Percentiles rank a stretch among this genome's conserved stretches.
Evolutionary conservation across 2,797 vertebrate genomes (phyloP).

Genomic region (Myotis pilosus): DNA sequence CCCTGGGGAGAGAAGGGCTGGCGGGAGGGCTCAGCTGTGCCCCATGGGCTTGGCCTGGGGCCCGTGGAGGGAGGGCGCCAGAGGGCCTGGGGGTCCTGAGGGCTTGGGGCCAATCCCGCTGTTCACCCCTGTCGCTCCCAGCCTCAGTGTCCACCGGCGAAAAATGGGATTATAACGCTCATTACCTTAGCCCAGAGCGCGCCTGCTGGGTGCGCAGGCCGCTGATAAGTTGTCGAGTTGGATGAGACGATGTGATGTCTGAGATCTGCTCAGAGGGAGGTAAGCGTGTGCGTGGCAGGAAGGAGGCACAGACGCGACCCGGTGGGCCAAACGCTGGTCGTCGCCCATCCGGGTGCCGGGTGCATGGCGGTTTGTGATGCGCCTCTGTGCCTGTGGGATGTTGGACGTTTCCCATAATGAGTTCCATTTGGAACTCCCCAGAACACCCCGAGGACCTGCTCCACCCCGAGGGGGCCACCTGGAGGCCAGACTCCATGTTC

Average conservation of each 20-base stretch:
- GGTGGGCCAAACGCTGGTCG: accelerated
- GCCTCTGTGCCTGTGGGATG: not conserved
- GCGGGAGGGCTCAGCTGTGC: not conserved
- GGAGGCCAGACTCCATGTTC: not conserved
- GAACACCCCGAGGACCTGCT: accelerated
- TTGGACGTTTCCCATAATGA: not conserved
- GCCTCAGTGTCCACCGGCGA: not conserved
- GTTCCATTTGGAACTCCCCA: too few relatives aligned
- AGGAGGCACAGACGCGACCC: accelerated
- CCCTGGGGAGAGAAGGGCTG: not conserved
- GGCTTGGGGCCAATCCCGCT: accelerated
- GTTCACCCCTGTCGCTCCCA: not conserved
- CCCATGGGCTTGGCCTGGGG: not conserved
- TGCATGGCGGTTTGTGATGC: accelerated
- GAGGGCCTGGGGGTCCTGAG: accelerated
- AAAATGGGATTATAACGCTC: not conserved
- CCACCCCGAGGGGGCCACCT: accelerated
- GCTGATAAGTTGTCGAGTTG: not conserved
- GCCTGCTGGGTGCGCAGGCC: too few relatives aligned
- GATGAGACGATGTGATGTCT: not conserved
- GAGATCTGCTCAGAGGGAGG: not conserved
- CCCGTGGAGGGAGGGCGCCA: not conserved
- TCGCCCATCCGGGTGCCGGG: not conserved
- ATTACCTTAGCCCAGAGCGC: not conserved
- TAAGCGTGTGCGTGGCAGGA: accelerated